Evolutionary conservation across 2,797 vertebrate species (phyloP), one percentile per base, ranked within the genome.

Genomic region (Falco naumanni): DNA sequence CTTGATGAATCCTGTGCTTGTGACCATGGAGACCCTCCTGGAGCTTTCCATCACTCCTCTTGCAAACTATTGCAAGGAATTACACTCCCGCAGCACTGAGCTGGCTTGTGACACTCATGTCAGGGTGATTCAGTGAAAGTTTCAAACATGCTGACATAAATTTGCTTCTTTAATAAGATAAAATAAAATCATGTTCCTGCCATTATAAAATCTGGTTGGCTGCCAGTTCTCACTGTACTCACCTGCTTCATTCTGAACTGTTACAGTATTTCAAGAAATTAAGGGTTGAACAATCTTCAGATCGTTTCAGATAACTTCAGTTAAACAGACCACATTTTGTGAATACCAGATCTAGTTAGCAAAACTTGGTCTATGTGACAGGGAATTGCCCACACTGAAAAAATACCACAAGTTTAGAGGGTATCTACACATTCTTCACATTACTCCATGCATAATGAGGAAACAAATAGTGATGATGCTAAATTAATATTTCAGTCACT

Each of bases 11-110:
- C 25, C 41, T 87, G n/a, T 79, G 16, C 60, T 79, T 57, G 47
- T 65, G 76, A 79, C 70, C 20, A 91, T 82, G 53, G 72, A 94
- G 47, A 80, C 50, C 4, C 20, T 95, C 34, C 88, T 90, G 68
- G 43, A 91, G 34, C 4, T 95, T 94, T 95, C 82, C 28, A 33
- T 79, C 45, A 66, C 31, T 80, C 11, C 20, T 65, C 29, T 92
- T 85, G 45, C 16, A 80, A 96, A 96, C 80, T 65, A 72, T 51
- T 91, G 7, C 50, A 75, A 93, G 34, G 53, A 82, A 54, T 95
- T 95, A 61, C 51, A 74, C 51, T 90, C 31, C 51, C 45, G 65
- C 5, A 86, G 24, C 41, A 57, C 50, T 71, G 12, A 51, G 20
- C 17, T 83, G 41, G 10, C 26, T 84, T 91, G 60, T 66, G 84